These are phyloP conservation scores for Poeciliopsis turrubarensis DNA, from an alignment of 2,113 vertebrate species.

Conservation along the genomic window DNA sequence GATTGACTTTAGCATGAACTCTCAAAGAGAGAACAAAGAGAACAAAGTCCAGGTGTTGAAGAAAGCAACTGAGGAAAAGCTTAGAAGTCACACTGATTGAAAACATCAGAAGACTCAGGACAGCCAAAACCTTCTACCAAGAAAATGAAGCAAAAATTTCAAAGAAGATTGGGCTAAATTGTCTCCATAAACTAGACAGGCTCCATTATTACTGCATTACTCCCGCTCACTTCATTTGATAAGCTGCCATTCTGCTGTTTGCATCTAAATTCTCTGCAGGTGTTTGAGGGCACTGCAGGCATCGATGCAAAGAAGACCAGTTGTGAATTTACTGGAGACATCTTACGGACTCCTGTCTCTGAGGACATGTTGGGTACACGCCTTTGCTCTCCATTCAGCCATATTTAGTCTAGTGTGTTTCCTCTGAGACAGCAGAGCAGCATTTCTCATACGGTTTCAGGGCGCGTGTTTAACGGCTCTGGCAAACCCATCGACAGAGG, in stretches of 20 bases:
- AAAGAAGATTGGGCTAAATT: too few relatives aligned
- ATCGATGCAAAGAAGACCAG: constrained; percentile 85
- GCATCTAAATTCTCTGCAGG: constrained; percentile 52
- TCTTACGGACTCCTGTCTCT: constrained; percentile 83
- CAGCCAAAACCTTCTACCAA: too few relatives aligned
- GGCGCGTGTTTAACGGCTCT: constrained; percentile 84
- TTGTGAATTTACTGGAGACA: constrained; percentile 83
- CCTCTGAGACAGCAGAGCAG: neutral
- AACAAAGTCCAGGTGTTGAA: neutral
- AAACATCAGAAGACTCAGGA: too few relatives aligned
- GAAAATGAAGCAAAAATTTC: too few relatives aligned
- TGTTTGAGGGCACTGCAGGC: constrained; percentile 85
- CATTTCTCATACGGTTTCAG: constrained; percentile 47
- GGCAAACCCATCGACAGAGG: constrained; percentile 85
- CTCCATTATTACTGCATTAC: too few relatives aligned
- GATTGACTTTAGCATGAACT: too few relatives aligned
- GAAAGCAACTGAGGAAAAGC: too few relatives aligned
- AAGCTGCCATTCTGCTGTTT: too few relatives aligned
- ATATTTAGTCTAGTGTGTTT: neutral
- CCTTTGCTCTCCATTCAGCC: neutral
- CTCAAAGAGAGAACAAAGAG: neutral
- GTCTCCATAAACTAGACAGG: too few relatives aligned
- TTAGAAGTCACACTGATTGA: too few relatives aligned
- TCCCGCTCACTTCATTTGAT: too few relatives aligned
- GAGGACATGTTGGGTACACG: constrained; percentile 84